Evolutionary conservation across 2,113 vertebrate genomes (phyloP).

Genomic region (Hypomesus transpacificus): DNA sequence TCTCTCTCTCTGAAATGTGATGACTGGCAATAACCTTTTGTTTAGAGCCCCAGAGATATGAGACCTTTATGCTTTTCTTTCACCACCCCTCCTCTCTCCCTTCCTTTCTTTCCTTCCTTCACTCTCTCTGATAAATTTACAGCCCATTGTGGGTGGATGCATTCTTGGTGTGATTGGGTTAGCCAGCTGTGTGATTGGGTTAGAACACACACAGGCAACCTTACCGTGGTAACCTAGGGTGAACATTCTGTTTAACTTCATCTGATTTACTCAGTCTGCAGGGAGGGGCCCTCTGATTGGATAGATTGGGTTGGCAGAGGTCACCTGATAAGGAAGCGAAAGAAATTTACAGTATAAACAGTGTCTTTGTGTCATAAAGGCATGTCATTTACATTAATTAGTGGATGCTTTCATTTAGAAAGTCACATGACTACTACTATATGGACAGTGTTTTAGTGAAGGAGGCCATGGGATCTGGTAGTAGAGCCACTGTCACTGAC

Average conservation of each 20-base stretch:
- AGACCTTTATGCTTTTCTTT: neutral
- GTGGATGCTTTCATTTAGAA: no score
- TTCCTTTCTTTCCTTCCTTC: neutral
- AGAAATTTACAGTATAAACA: no score
- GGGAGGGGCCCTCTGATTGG: neutral
- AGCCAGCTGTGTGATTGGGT: constrained; percentile 14
- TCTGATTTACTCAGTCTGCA: neutral
- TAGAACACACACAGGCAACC: constrained; percentile 23
- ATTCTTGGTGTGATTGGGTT: constrained; percentile 5
- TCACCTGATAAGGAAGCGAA: constrained; percentile 3
- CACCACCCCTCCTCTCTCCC: constrained; percentile 15
- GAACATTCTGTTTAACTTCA: neutral
- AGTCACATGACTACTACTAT: no score
- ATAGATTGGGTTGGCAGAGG: neutral
- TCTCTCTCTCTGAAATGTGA: neutral
- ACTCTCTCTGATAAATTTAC: neutral
- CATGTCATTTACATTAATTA: no score
- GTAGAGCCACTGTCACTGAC: no score
- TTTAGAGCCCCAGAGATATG: neutral
- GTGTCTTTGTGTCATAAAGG: no score
- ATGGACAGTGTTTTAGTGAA: no score
- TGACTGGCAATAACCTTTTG: constrained; percentile 28
- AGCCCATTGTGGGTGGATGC: constrained; percentile 2
- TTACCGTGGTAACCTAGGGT: neutral
- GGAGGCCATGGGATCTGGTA: no score